Percentiles rank a stretch among this genome's conserved stretches.
Evolutionary conservation across 2,888 invertebrate species (phyloP).

Genomic region (Desoria tigrina): DNA sequence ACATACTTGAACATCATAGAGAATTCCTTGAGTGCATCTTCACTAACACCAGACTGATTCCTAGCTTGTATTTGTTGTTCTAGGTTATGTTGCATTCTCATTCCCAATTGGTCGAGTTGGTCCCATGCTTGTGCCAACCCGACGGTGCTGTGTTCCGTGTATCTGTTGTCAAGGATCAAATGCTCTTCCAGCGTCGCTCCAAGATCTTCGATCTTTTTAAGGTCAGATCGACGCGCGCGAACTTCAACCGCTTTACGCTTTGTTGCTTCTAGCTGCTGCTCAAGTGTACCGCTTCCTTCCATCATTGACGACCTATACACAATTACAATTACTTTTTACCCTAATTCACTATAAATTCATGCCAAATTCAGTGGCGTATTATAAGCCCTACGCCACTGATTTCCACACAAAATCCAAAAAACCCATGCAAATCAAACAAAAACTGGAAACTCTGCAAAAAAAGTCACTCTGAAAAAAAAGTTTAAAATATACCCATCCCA

Average conservation of each 20-base stretch:
- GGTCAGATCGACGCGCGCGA: constrained; percentile 84
- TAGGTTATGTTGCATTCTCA: constrained; percentile 99
- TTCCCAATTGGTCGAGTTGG: constrained; percentile 97
- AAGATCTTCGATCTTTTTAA: constrained; percentile 93
- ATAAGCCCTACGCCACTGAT: constrained; percentile 60
- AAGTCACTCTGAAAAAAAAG: constrained; percentile 46
- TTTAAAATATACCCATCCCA: constrained; percentile 70
- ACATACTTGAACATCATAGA: constrained; percentile 94
- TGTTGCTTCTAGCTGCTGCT: constrained; percentile 95
- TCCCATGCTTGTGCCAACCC: constrained; percentile 81
- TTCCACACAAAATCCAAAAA: too few species aligned
- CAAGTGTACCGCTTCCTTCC: constrained; percentile 97
- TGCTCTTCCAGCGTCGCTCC: constrained; percentile 96
- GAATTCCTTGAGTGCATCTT: constrained; percentile 96
- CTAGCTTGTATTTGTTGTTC: constrained; percentile 99
- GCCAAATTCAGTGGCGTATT: constrained; percentile 52
- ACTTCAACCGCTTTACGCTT: constrained; percentile 92
- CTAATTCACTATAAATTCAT: constrained; percentile 20
- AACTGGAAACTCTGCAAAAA: constrained; percentile 16
- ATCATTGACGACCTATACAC: constrained; percentile 90
- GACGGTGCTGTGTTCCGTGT: constrained; percentile 82
- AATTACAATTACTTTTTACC: neutral
- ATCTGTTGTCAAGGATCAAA: constrained; percentile 95
- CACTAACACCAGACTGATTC: constrained; percentile 91
- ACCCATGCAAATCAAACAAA: neutral